Evolutionary conservation across 2,888 invertebrate genomes (phyloP), one percentile per base, ranked within the genome.

Genomic region (Campoplex capitator): DNA sequence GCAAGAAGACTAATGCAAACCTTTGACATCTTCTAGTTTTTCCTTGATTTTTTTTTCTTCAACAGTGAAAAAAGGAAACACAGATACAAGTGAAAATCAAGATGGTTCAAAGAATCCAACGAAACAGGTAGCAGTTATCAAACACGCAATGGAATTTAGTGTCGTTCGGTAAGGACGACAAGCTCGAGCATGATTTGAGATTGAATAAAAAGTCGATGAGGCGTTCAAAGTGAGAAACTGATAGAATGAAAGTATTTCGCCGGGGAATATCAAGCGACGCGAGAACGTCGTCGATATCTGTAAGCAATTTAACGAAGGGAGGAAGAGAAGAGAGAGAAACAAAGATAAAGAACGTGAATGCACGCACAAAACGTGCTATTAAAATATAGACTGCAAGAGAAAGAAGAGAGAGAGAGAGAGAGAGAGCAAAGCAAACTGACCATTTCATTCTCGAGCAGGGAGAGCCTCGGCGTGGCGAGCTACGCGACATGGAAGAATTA

Each of bases 401-500:
- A 73, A 42, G 35, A 68, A n/a, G 4, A n/a, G 42, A 68, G n/a
- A 67, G 2, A 13, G 8, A 48, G 79, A 23, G 28, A 28, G 54
- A 56, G 2, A 38, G 76, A 48, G 68, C 0, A 32, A 13, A n/a
- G 85, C n/a, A 80, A 89, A 89, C 91, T 92, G 92, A 92, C 91
- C 91, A 89, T 90, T 90, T 88, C 90, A 91, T 92, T 92, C 92
- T 92, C 89, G 92, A 90, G 62, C 90, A 90, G 88, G 54, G 35
- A 54, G 42, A 84, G 54, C 78, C 74, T 83, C 71, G 84, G 75
- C 79, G 81, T 54, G 79, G 87, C 88, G 84, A 70, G 87, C 89
- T 89, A 90, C 91, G 90, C 90, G 91, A 92, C 91, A 91, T 88
- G 88, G 89, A 90, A 91, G 92, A 93, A 92, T 92, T 92, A 93